Conservation (phyloP, 2,797 vertebrate genomes). For the Cheirogaleus major region DNA sequence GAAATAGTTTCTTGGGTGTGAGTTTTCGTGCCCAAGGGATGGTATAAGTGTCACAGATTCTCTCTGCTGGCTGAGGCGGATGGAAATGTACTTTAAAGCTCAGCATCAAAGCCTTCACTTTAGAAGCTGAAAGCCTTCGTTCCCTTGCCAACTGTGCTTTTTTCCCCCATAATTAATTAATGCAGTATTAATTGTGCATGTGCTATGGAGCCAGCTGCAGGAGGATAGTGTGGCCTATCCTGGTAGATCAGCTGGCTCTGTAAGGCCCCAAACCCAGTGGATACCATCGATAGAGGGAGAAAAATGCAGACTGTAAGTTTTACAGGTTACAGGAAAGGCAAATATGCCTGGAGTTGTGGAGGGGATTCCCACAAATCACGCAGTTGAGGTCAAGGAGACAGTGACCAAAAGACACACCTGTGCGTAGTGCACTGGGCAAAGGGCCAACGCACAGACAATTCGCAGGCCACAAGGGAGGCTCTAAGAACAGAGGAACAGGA, state of each 20-base stretch:
- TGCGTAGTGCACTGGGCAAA: background rate
- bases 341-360: background rate
- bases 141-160: conserved; percentile 79
- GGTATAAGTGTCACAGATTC: conserved; percentile 75
- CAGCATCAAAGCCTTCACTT: conserved; percentile 83
- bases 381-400: background rate
- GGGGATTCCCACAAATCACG: background rate
- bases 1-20: conserved; percentile 49
- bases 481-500: background rate
- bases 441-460: background rate
- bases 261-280: background rate
- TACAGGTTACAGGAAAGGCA: background rate
- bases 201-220: conserved; percentile 59
- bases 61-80: conserved; percentile 75
- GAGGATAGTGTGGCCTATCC: conserved; percentile 7
- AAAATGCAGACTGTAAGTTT: accelerated
- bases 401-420: conserved; percentile 65
- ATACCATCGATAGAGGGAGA: background rate
- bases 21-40: conserved; percentile 49
- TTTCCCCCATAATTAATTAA: conserved; percentile 81
- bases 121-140: conserved; percentile 81
- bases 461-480: background rate
- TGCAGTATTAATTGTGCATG: conserved; percentile 81
- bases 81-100: conserved; percentile 82
- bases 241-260: background rate